Base-by-base conservation (phyloP, 2,888 invertebrate genomes). In the Amphiduros pacificus region DNA sequence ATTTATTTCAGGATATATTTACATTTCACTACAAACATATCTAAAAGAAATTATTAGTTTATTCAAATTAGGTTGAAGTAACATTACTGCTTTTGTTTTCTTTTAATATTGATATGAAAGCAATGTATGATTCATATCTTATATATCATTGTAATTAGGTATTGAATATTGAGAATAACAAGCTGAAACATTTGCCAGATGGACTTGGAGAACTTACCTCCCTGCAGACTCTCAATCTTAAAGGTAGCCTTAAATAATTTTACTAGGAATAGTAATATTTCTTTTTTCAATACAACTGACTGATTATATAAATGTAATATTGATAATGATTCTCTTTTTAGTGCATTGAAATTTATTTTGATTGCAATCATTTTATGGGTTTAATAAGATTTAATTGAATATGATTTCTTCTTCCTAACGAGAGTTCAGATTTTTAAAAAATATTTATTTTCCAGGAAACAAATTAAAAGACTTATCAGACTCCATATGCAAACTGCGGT, bases 161-260 rank as follows among this genome's bases (percentile, higher is more conserved):
- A n/a, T 51, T 63, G 14, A 55, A 63, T 44, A 6, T 60, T 14
- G 55, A 60, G 31, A 56, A 55, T 28, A 63, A 63, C 40, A 55
- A 48, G 24, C 29, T 63, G 24, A 63, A 63, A 44, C 26, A 55
- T 22, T 29, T 63, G 5, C 60, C 60, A 44, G 44, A 44, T 22
- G 22, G 44, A 20, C n/a, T 44, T 44, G 5, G 44, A n/a, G 20
- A 17, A 4, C 22, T 44, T 9, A 5, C 20, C 4, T 44, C 5
- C 22, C n/a, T 44, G n/a, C 44, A 44, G n/a, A 6, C 20, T 22
- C 5, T 44, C n/a, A 6, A 20, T 5, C n/a, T 44, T 20, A 44
- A 44, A 44, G 44, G 44, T 44, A 5, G 6, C 20, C 9, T 36
- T 36, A 36, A 11, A 17, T 17, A 11, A 11, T 11, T 36, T 36